Base-by-base conservation (phyloP, 2,888 invertebrate species). In the Rhaphigaster nebulosa region DNA sequence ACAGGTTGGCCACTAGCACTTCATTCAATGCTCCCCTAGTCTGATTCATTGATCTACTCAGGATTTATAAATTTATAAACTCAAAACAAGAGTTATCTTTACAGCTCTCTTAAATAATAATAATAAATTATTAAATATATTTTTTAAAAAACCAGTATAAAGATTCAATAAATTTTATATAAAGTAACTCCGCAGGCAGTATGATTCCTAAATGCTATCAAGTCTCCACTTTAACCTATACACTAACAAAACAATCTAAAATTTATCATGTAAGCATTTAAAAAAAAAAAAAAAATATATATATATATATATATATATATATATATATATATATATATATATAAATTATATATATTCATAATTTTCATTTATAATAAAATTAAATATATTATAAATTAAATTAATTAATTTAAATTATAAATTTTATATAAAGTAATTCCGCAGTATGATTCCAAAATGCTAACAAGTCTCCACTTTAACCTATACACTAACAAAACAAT, bases 1-100 rank as follows among this genome's bases (percentile, higher is more conserved):
- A 76, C 70, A 76, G 70, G 70, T 76, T 76, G 70, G 70, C 70
- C 70, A 76, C 70, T 20, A 76, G 6, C 38, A 76, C 70, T 29
- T 38, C 70, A 76, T 76, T 76, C 70, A 76, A 76, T 76, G 20
- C 34, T 8, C 70, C 34, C 38, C 29, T 26, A 29, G 34, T 76
- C 34, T 38, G 20, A 1, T 76, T 76, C 70, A 76, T 76, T 76
- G 70, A 76, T 76, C 70, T 38, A 76, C 70, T 23, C 34, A 20
- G 12, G 0, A 8, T 8, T 20, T 76, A 34, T 34, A 38, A 76
- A 76, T 23, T 20, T 76, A n/a, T n/a, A 65, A 65, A 13, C 65
- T 65, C 18, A 5, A 34, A 65, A 38, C 70, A 4, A 38, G 15
- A 10, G 1, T 20, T 38, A 38, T 34, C 38, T 38, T 38, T 76